Percentiles rank a stretch among this genome's conserved stretches.
These are phyloP conservation scores for Falco punctatus DNA, from an alignment of 2,113 vertebrate species.

Conservation along the genomic window DNA sequence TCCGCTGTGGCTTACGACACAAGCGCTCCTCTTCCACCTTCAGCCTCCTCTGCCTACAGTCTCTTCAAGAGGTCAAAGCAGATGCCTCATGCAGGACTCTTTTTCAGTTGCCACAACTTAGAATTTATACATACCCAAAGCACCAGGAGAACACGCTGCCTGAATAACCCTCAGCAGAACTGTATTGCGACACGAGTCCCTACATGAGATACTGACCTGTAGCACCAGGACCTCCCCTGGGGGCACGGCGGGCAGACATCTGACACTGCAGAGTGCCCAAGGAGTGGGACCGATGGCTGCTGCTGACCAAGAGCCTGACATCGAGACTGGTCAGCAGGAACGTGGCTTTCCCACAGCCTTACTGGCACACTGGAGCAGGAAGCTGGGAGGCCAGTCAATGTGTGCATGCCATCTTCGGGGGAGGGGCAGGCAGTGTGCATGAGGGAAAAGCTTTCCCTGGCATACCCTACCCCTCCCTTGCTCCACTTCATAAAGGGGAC, in stretches of 20 bases:
- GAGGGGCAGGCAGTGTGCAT: fast-evolving
- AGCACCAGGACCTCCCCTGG: not conserved
- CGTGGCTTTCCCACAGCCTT: fast-evolving
- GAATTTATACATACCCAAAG: not conserved
- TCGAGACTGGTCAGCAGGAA: fast-evolving
- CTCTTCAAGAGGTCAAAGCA: too few relatives aligned
- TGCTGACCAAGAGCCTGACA: fast-evolving
- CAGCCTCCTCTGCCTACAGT: not conserved
- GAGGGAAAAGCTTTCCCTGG: fast-evolving
- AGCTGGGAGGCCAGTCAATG: fast-evolving
- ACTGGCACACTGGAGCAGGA: too few relatives aligned
- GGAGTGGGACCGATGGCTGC: fast-evolving
- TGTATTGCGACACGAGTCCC: fast-evolving
- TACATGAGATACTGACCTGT: too few relatives aligned
- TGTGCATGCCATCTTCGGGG: too few relatives aligned
- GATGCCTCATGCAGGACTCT: fast-evolving
- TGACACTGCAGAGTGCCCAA: not conserved
- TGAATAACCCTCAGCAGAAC: not conserved
- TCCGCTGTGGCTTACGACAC: not conserved
- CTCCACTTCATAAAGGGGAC: not conserved
- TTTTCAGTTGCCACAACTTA: not conserved
- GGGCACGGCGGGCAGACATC: not conserved
- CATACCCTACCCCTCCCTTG: not conserved
- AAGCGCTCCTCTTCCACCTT: not conserved
- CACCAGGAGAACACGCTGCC: fast-evolving